phyloP scores from a whole-genome alignment of 1,140 invertebrate genomes.

The Ceratina japonica region DNA sequence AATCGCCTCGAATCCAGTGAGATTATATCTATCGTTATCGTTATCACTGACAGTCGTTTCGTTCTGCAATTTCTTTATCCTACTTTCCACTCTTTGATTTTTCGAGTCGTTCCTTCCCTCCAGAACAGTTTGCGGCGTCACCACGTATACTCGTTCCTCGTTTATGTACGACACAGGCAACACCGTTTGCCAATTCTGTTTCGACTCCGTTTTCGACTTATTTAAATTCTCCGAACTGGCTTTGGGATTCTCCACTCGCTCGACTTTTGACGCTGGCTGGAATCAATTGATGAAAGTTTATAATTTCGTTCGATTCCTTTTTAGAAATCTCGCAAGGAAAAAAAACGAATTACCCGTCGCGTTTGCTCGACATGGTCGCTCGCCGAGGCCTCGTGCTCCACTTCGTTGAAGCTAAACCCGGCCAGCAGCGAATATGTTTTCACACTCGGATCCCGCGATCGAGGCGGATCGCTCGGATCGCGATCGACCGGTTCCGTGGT shows the following conservation, averaged over 20 bases:
- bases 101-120: not conserved
- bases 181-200: slow-evolving; percentile 81
- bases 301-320: no score
- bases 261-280: not conserved
- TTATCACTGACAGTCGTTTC: not conserved
- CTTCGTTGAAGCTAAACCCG: slow-evolving; percentile 68
- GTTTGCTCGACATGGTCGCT: slow-evolving; percentile 69
- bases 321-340: not conserved
- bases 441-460: slow-evolving; percentile 47
- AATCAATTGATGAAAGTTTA: no score
- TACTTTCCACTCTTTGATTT: slow-evolving; percentile 32
- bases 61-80: not conserved
- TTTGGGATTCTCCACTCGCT: slow-evolving; percentile 11
- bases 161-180: slow-evolving; percentile 85
- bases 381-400: slow-evolving; percentile 81
- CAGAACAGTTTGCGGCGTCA: slow-evolving; percentile 83
- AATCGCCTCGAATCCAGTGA: slow-evolving; percentile 62
- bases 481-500: slow-evolving; percentile 77
- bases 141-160: slow-evolving; percentile 88
- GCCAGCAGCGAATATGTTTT: slow-evolving; percentile 49
- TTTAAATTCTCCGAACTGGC: not conserved
- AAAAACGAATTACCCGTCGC: slow-evolving; percentile 34
- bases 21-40: not conserved
- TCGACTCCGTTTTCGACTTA: not conserved
- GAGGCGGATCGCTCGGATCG: slow-evolving; percentile 45